Evolutionary conservation across 2,113 vertebrate genomes (phyloP), one percentile per base, ranked within the genome.

Genomic region (Hemiscyllium ocellatum): DNA sequence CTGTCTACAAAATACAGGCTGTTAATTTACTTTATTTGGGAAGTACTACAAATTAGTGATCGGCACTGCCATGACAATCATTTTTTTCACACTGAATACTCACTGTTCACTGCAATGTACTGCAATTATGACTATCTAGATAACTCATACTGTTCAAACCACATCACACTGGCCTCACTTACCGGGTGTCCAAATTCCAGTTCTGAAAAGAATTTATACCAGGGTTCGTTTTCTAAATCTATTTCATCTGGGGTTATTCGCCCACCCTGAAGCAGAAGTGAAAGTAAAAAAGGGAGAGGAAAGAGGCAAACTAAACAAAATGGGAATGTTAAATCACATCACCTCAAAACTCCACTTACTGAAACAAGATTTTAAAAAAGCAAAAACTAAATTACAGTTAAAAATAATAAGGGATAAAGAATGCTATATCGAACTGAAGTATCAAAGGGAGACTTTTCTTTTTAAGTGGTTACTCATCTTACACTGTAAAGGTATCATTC

Each of bases 181-280:
- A 99, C 99, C 99, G 98, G 99, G 95, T 97, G 98, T 98, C 99
- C 99, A 98, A 99, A 99, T 97, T 99, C 98, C 99, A 99, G 98
- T 97, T 99, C 99, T 98, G 99, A 99, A 99, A 99, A 99, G 99
- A 99, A 99, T 98, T 99, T 99, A 99, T 99, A 99, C 99, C 99
- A 99, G 97, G 99, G 99, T 97, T 99, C 99, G 97, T 99, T 99
- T 98, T 99, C 99, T 99, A 99, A 99, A 98, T 99, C 99, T 99
- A 99, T 98, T 98, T 99, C 99, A 98, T 99, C 98, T 97, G 98
- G 98, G 96, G 97, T 98, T 98, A 98, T 98, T 97, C 97, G 97
- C 98, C 97, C 98, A 97, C 97, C 98, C 99, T 99, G 98, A 98
- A 98, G 98, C 97, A 97, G 98, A 97, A 98, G 96, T 97, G 97